Percentiles rank a stretch among this genome's conserved stretches.
phyloP scores from a whole-genome alignment of 2,797 vertebrate species.

The Malacoraja senta region DNA sequence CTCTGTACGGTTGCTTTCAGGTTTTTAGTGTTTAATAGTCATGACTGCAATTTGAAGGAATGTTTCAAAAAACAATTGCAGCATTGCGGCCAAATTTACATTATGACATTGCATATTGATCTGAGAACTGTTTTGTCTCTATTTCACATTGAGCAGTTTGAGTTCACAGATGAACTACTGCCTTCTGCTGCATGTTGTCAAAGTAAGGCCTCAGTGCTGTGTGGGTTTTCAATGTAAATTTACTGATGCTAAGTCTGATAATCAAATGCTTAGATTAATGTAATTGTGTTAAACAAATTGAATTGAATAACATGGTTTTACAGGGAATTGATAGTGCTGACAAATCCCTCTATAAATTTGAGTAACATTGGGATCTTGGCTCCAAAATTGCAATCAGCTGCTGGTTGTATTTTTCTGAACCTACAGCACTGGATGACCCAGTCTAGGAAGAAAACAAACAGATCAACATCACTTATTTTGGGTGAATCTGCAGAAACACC shows the following conservation, averaged over 20 bases:
- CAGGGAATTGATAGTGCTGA: no score
- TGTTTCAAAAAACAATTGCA: neutral
- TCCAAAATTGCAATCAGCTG: no score
- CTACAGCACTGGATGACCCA: no score
- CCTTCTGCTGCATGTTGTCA: neutral
- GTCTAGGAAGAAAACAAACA: no score
- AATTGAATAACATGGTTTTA: no score
- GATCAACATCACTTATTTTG: no score
- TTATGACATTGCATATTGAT: neutral
- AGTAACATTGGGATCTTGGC: no score
- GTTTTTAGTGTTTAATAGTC: neutral
- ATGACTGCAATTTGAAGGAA: neutral
- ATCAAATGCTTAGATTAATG: neutral
- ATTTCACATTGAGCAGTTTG: neutral
- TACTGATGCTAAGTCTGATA: neutral
- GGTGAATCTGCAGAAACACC: no score
- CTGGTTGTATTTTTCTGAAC: no score
- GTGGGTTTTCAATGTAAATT: neutral
- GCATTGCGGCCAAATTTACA: neutral
- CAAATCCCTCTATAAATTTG: no score
- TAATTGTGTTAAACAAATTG: neutral
- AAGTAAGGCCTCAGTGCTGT: neutral
- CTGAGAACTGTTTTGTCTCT: neutral
- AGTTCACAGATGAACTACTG: neutral
- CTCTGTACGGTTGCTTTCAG: neutral